Evolutionary conservation across 2,113 vertebrate species (phyloP).

Genomic region (Brachionichthys hirsutus): DNA sequence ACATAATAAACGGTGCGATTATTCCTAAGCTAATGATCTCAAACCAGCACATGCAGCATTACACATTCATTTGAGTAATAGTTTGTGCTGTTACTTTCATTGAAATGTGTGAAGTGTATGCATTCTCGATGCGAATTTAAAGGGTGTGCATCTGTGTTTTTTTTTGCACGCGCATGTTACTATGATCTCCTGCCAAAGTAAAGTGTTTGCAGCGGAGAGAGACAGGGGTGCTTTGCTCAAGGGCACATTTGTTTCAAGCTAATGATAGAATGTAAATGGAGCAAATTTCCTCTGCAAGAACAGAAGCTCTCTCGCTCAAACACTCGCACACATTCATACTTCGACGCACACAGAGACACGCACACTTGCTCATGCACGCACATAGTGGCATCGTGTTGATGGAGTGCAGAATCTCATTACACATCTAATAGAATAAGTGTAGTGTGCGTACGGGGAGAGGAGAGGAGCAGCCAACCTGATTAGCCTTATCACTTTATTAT

Average conservation of each 20-base stretch:
- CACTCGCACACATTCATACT: conserved; percentile 43
- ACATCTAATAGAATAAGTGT: conserved; percentile 97
- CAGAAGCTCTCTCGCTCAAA: conserved; percentile 65
- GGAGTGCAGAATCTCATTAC: conserved; percentile 96
- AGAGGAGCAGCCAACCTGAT: conserved; percentile 90
- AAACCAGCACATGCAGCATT: conserved; percentile 22
- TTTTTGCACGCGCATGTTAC: conserved; percentile 44
- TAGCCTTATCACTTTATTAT: conserved; percentile 98
- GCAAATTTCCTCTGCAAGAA: conserved; percentile 82
- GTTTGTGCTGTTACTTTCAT: conserved; percentile 35
- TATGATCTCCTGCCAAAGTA: conserved; percentile 79
- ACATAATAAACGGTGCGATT: conserved; percentile 56
- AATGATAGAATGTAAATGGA: conserved; percentile 96
- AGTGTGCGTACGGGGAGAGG: conserved; percentile 89
- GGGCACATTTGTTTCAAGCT: conserved; percentile 93
- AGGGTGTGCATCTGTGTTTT: conserved; percentile 27
- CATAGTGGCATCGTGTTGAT: conserved; percentile 77
- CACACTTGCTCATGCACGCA: conserved; percentile 39
- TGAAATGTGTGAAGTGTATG: conserved; percentile 45
- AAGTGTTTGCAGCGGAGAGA: conserved; percentile 77
- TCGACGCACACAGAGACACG: conserved; percentile 35
- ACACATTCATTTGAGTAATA: conserved; percentile 43
- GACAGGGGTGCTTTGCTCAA: conserved; percentile 81
- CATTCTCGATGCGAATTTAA: conserved; percentile 36
- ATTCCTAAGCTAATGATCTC: conserved; percentile 60